These are phyloP conservation scores for Melangyna quadrimaculata DNA, from an alignment of 2,888 invertebrate genomes.

Conservation along the genomic window DNA sequence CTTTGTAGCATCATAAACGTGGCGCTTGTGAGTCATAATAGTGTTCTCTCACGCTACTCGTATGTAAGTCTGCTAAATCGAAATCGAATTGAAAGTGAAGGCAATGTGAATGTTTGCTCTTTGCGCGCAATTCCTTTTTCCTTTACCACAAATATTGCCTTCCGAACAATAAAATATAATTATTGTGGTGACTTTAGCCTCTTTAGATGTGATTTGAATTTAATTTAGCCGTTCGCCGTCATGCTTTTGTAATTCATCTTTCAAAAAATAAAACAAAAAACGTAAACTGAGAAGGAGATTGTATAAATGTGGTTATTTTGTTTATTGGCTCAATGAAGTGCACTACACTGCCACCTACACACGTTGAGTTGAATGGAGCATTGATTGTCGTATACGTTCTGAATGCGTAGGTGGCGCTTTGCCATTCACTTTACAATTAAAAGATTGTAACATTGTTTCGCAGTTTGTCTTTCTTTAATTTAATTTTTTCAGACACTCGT, in stretches of 20 bases:
- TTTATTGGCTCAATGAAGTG: conserved; percentile 65
- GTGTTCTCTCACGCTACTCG: conserved; percentile 26
- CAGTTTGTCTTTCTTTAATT: background rate
- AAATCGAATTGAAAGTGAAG: conserved; percentile 52
- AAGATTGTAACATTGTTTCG: conserved; percentile 39
- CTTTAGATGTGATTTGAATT: conserved; percentile 22
- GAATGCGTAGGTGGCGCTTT: conserved; percentile 70
- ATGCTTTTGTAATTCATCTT: conserved; percentile 42
- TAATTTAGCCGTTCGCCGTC: conserved; percentile 12
- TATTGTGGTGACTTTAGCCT: conserved; percentile 18
- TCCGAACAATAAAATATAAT: conserved; percentile 5
- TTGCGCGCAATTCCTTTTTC: conserved; percentile 15
- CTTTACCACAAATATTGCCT: conserved; percentile 34
- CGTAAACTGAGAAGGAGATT: conserved; percentile 43
- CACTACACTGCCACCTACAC: conserved; percentile 62
- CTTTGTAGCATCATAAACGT: conserved; percentile 11
- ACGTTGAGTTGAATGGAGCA: background rate
- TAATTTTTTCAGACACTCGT: conserved; percentile 39
- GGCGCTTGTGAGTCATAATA: conserved; percentile 24
- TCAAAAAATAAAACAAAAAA: conserved; percentile 9
- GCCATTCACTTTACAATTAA: conserved; percentile 68
- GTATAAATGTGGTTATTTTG: conserved; percentile 43
- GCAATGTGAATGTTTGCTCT: conserved; percentile 32
- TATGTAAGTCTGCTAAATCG: conserved; percentile 6
- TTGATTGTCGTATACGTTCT: conserved; percentile 28